Evolutionary conservation across 1,140 invertebrate genomes (phyloP), one percentile per base, ranked within the genome.

Genomic region (Tetramorium simillimum): DNA sequence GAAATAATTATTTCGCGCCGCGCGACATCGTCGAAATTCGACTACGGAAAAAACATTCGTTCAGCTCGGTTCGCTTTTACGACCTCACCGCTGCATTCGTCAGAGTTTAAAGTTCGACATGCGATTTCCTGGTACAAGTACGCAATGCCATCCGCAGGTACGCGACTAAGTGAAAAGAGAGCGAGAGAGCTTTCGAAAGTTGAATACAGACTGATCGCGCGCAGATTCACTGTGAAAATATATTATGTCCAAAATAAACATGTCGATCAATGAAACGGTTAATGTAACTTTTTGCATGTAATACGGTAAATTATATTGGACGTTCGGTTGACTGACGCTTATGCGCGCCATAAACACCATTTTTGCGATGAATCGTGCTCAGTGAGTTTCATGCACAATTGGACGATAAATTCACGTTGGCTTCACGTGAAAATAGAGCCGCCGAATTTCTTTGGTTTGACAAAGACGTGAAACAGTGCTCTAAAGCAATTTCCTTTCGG

Each of bases 1-100:
- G 16, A 60, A 82, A 77, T 90, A 87, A 89, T 89, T 86, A 86
- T 77, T 86, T 88, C 60, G 73, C 49, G 18, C 53, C 80, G n/a
- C 51, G 14, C n/a, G 51, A 53, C 72, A 9, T 65, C 37, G 67
- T 58, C 4, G 37, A 60, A 81, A 46, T 81, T 28, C 21, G 49
- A 21, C 10, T 49, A 37, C 21, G 33, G 21, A 12, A 40, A 40
- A 56, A 24, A 33, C 40, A 3, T 63, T 6, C 24, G 10, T n/a
- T 10, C 21, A n/a, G n/a, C 40, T 53, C 43, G 7, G 21, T 63
- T 33, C 46, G 46, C 46, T 24, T 75, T 65, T 75, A 49, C 28
- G 56, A 67, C 21, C 40, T 46, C 65, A 37, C 10, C 37, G 9
- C n/a, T 58, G 58, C 33, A 6, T 58, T 12, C 9, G 43, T 69